These are phyloP conservation scores for Drosophila prostipennis DNA, from an alignment of 2,888 invertebrate species.

Conservation along the genomic window DNA sequence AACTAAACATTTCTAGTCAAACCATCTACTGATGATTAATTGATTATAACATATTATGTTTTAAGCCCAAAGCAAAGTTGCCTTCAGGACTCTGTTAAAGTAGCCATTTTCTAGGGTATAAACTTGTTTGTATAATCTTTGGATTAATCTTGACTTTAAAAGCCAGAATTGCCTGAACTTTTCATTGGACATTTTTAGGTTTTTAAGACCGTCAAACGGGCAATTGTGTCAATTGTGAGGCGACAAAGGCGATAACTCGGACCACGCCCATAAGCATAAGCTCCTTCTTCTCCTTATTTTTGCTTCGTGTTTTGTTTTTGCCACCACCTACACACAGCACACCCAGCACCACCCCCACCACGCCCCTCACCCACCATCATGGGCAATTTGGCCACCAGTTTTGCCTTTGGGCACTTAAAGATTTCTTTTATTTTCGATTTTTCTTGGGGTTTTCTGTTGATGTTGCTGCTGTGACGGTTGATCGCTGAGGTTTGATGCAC, in stretches of 20 bases:
- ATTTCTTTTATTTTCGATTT: conserved; percentile 43
- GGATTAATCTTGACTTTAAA: background rate
- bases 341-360: background rate
- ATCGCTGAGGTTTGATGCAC: conserved; percentile 3
- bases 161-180: background rate
- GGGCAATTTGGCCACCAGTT: conserved; percentile 45
- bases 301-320: conserved; percentile 1
- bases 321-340: conserved; percentile 12
- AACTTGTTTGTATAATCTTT: background rate
- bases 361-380: background rate
- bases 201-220: conserved; percentile 11
- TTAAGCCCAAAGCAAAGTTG: too few relatives aligned
- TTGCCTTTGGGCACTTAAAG: conserved; percentile 43
- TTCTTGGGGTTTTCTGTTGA: conserved; percentile 14
- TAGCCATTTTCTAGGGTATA: background rate
- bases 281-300: background rate
- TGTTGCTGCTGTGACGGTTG: conserved; percentile 11
- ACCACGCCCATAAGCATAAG: conserved; percentile 35
- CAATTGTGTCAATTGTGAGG: conserved; percentile 66
- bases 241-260: conserved; percentile 60
- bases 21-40: too few relatives aligned
- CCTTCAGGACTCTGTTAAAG: background rate
- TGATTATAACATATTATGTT: too few relatives aligned
- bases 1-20: too few relatives aligned
- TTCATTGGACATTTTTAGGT: background rate